A percentile compares a stretch with the other conserved stretches of the same genome.
Evolutionary conservation across 2,113 vertebrate species (phyloP).

Genomic region (Trematomus loennbergii): DNA sequence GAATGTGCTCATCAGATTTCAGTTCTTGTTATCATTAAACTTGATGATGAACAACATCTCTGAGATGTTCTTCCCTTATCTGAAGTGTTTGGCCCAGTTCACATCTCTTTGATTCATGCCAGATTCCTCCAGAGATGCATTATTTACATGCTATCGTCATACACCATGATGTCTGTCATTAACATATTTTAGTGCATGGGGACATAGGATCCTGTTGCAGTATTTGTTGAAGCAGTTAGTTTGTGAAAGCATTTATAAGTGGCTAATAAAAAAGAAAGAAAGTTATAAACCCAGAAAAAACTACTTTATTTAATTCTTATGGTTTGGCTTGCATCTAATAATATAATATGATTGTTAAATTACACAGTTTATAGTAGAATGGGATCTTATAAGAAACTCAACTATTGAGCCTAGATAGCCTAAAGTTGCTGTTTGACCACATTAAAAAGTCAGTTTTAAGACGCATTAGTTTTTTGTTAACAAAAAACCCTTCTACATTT

Average conservation of each 20-base stretch:
- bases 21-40: too few species aligned
- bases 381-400: too few species aligned
- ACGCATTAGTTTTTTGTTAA: too few species aligned
- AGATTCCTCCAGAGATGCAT: constrained; percentile 60
- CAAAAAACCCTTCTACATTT: too few species aligned
- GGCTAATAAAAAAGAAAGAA: background rate
- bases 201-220: background rate
- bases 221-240: too few species aligned
- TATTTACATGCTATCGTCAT: constrained; percentile 40
- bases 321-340: background rate
- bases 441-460: too few species aligned
- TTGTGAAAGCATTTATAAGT: too few species aligned
- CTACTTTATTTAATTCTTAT: background rate
- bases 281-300: background rate
- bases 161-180: constrained; percentile 41
- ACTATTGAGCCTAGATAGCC: too few species aligned
- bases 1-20: background rate
- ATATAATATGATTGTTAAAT: background rate
- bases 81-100: background rate
- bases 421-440: too few species aligned
- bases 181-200: constrained; percentile 23
- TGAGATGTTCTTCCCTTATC: background rate
- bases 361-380: too few species aligned
- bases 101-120: constrained; percentile 1
- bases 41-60: constrained; percentile 21